These are phyloP conservation scores for Pygoscelis adeliae DNA, from an alignment of 2,113 vertebrate genomes.

Conservation along the genomic window DNA sequence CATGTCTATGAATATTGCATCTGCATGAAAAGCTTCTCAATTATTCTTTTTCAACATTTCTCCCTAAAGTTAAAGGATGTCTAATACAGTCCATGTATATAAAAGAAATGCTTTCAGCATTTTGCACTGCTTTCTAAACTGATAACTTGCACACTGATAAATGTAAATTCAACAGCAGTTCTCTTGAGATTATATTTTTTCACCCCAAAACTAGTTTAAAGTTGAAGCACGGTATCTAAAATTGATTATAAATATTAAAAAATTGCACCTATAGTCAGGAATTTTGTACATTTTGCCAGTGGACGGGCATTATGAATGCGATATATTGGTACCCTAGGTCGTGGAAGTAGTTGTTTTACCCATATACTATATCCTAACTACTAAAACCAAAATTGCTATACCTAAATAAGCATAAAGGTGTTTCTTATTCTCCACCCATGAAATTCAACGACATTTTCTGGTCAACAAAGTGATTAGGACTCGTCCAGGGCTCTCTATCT, in stretches of 20 bases:
- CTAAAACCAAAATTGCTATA: background rate
- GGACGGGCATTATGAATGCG: background rate
- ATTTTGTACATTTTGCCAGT: background rate
- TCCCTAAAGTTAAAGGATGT: background rate
- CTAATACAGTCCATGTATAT: background rate
- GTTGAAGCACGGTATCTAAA: background rate
- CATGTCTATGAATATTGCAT: background rate
- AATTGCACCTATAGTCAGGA: background rate
- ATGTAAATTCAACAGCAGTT: conserved; percentile 48
- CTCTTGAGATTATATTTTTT: background rate
- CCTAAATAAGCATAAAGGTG: background rate
- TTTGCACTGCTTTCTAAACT: conserved; percentile 37
- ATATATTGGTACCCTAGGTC: too few species aligned
- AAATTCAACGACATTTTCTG: background rate
- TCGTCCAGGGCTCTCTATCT: rapidly evolving
- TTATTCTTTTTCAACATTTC: background rate
- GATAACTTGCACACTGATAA: conserved; percentile 12
- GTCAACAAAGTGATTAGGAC: background rate
- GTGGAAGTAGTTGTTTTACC: background rate
- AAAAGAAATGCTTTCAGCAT: background rate
- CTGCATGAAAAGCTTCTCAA: background rate
- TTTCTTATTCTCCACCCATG: background rate
- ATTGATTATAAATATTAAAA: background rate
- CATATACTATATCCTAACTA: background rate
- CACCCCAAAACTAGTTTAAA: background rate